Percentiles rank a stretch among this genome's conserved stretches.
These are phyloP conservation scores for Aythya fuligula DNA, from an alignment of 2,797 vertebrate species.

Conservation along the genomic window DNA sequence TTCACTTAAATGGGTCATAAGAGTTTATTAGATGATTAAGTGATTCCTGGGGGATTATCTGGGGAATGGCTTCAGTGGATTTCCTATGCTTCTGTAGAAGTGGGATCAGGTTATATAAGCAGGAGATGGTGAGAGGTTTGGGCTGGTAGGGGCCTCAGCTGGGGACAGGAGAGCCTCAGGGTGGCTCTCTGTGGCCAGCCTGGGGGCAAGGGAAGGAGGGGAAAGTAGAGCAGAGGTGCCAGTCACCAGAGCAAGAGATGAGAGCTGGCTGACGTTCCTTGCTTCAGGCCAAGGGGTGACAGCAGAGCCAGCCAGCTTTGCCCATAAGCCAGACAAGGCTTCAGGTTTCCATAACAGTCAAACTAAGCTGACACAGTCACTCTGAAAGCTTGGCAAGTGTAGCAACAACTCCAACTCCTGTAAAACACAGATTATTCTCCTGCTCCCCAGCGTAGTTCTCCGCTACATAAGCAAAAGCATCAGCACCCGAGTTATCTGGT, in stretches of 20 bases:
- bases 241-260: neutral
- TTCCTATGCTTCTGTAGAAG: neutral
- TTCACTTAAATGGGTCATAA: neutral
- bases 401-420: neutral
- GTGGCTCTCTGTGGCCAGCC: neutral
- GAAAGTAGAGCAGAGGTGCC: neutral
- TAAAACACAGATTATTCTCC: neutral
- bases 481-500: neutral
- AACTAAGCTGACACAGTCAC: neutral
- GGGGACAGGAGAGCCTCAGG: neutral
- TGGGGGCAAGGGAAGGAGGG: accelerated
- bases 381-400: neutral
- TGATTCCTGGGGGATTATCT: neutral
- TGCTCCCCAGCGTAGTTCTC: neutral
- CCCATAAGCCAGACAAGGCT: neutral
- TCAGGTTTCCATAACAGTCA: neutral
- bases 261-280: neutral
- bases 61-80: neutral
- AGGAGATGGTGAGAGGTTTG: neutral
- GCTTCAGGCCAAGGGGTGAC: neutral
- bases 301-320: neutral
- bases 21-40: neutral
- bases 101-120: neutral
- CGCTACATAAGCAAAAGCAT: neutral
- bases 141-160: neutral